Evolutionary conservation across 2,888 invertebrate species (phyloP), one percentile per base, ranked within the genome.

Genomic region (Lingula anatina): DNA sequence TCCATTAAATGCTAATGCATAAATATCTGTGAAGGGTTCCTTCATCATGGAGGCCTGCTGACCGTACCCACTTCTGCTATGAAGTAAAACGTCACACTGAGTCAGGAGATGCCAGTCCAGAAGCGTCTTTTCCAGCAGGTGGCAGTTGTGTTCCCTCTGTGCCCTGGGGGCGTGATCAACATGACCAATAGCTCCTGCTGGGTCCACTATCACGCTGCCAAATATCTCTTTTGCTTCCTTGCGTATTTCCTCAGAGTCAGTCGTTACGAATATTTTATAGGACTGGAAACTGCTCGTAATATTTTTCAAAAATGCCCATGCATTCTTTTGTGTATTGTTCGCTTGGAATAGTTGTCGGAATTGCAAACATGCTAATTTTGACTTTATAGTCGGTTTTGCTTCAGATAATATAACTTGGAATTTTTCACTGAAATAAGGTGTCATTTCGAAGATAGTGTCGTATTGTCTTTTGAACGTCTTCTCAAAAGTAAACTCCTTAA

Each of bases 121-220:
- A 2, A 44, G 31, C 1, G 36, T 5, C 20, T 44, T 44, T 5
- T 2, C 5, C 31, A 44, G 20, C 2, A 31, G 35, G 12, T 24
- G 7, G 21, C 44, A 44, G 20, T 26, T 20, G 5, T 31, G 5
- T 3, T 25, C 24, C 0, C 35, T 20, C n/a, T 44, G 36, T 9
- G 44, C 15, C 23, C 36, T 44, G n/a, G n/a, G n/a, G n/a, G n/a
- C n/a, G n/a, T n/a, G n/a, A 24, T 44, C 44, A 25, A 44, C 36
- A 15, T 44, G 44, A 2, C 31, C 23, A 15, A 44, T 44, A 9
- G 20, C 21, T 21, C 44, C 44, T 31, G 15, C 44, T 21, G 44
- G 31, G 3, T 44, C 44, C 15, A 44, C n/a, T n/a, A 18, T 9
- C n/a, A 23, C 15, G 5, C 23, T 44, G 35, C 20, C 5, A 21